Base-by-base conservation (phyloP, 2,113 vertebrate species). In the Scomber scombrus region DNA sequence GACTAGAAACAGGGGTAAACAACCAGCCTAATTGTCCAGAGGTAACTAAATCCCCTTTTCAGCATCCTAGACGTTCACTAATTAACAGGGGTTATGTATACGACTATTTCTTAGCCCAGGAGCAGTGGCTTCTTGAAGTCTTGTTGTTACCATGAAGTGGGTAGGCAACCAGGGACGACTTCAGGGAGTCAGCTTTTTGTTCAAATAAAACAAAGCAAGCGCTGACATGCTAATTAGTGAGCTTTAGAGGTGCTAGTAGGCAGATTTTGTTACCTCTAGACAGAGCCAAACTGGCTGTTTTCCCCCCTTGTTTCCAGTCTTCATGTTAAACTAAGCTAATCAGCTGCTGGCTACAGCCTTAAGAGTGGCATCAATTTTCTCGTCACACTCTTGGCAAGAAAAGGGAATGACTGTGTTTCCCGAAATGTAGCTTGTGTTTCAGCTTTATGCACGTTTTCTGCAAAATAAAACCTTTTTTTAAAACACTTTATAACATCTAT, bases 1-100 rank as follows among this genome's bases (percentile, higher is more conserved):
- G 23, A 23, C 12, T 47, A 19, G 21, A 64, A 47, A 26, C 57
- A 34, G 45, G 34, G 23, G 1, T 3, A 12, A 26, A 21, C 16
- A 14, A 5, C 16, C 34, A 11, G 16, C 49, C 16, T 52, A 49
- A 34, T 21, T 50, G 23, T 49, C 50, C n/a, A 51, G 50, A 51
- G 31, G 5, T n/a, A 66, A n/a, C 47, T 18, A n/a, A 18, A 29
- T 4, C 16, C 57, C 61, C 45, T n/a, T 26, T 12, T 21, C 8
- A 51, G 26, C 64, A 67, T 26, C 64, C n/a, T 47, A n/a, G 13
- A 52, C 7, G 47, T 31, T 67, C 12, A 67, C 49, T 49, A 31
- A 67, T 52, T 67, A 34, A 47, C 49, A 51, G 2, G 16, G 18
- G 26, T 34, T 26, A 51, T 67, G 34, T 40, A 6, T 7, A 0